Base-by-base conservation (phyloP, 2,113 vertebrate species). In the Petrocephalus microphthalmus region DNA sequence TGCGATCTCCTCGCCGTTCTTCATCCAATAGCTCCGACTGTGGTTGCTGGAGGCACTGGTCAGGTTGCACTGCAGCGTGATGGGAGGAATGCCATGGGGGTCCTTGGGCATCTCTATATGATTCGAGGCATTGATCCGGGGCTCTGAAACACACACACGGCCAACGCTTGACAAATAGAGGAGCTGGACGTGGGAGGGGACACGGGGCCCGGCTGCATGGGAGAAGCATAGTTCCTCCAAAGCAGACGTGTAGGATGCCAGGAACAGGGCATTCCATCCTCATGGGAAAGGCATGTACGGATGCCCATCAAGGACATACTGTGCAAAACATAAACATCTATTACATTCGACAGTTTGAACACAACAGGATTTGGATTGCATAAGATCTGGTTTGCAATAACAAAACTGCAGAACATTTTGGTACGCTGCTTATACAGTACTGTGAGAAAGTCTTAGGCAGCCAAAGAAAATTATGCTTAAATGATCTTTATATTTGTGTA, bases 21-120 rank as follows among this genome's bases (percentile, higher is more conserved):
- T 99, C 94, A 97, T 96, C 98, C 98, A 99, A 94, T 94, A 98
- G 93, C 96, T 98, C 89, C 94, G 92, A 15, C 84, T 3, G 89
- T 94, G 94, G 22, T 42, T 83, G 22, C 91, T 93, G 91, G 95
- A 93, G 90, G 92, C 92, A 64, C 92, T 94, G 86, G 97, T 98
- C 89, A 99, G 96, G 95, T 99, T 99, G 94, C 98, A 99, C 92
- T 98, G 97, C 92, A 99, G 93, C 1, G 90, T 94, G 91, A 98
- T 89, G 0, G 95, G 88, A 0, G 89, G 22, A 7, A 83, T 86
- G 33, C 15, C 6, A 33, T 93, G 82, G 7, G 82, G 60, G 37
- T 94, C 93, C 25, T 87, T 88, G 1, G 91, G 92, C 88, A 99
- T 94, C 19, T 90, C 95, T 91, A 95, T 60, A 57, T 96, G 95